These are phyloP conservation scores for Eclectus roratus DNA, from an alignment of 2,113 vertebrate genomes.

Conservation along the genomic window DNA sequence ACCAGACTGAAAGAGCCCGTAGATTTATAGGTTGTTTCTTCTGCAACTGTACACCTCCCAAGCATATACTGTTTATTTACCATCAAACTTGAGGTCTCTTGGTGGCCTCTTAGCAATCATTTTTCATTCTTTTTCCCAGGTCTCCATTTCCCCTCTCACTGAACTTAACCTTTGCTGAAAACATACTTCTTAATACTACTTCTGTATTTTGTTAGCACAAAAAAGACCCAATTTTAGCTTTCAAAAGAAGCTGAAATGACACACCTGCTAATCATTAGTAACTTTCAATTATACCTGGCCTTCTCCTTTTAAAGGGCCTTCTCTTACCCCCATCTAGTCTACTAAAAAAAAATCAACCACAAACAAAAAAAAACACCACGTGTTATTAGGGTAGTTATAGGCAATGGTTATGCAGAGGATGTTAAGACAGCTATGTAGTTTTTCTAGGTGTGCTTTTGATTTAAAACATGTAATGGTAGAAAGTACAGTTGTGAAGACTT, in stretches of 20 bases:
- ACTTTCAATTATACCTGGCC: neutral
- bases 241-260: neutral
- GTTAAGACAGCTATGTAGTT: neutral
- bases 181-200: neutral
- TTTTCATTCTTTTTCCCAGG: neutral
- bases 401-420: neutral
- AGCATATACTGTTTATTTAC: neutral
- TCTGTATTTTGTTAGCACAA: neutral
- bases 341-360: neutral
- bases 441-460: neutral
- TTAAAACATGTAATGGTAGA: neutral
- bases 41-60: neutral
- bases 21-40: neutral
- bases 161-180: neutral
- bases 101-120: neutral
- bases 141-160: neutral
- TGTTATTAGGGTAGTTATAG: neutral
- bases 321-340: neutral
- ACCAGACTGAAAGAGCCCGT: neutral
- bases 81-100: neutral
- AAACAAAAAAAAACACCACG: neutral
- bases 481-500: neutral
- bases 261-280: neutral
- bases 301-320: neutral
- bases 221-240: neutral